Conservation (phyloP, 2,797 vertebrate genomes). For the Glossophaga mutica region DNA sequence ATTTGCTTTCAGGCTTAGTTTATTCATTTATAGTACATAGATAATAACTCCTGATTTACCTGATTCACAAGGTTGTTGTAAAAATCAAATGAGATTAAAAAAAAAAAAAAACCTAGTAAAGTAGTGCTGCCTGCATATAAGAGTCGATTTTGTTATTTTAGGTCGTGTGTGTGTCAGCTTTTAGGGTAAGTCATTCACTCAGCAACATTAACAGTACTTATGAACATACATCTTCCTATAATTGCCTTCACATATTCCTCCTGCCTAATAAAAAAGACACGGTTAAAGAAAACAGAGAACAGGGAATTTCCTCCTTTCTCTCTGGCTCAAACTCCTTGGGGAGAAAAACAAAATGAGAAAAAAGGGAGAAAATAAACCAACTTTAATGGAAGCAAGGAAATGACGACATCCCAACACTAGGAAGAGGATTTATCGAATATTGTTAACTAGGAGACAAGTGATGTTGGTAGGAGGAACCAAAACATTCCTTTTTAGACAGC, state of each 20-base stretch:
- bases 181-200: conserved; percentile 13
- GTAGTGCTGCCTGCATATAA: background rate
- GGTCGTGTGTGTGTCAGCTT: background rate
- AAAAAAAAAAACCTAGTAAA: background rate
- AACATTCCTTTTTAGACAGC: background rate
- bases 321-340: background rate
- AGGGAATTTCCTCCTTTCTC: background rate
- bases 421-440: background rate
- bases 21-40: conserved; percentile 34
- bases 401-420: background rate
- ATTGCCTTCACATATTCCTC: conserved; percentile 46
- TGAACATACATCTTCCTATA: background rate
- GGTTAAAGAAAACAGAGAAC: background rate
- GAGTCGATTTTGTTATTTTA: conserved; percentile 28
- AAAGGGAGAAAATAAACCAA: background rate
- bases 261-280: background rate
- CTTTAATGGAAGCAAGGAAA: background rate
- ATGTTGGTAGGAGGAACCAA: background rate
- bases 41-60: conserved; percentile 58
- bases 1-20: conserved; percentile 49
- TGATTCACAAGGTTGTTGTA: conserved; percentile 42
- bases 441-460: background rate
- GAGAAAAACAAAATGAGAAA: background rate
- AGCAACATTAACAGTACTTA: conserved; percentile 23
- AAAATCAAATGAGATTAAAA: conserved; percentile 38